Conservation (phyloP, 2,113 vertebrate species). For the Gracilinanus agilis region DNA sequence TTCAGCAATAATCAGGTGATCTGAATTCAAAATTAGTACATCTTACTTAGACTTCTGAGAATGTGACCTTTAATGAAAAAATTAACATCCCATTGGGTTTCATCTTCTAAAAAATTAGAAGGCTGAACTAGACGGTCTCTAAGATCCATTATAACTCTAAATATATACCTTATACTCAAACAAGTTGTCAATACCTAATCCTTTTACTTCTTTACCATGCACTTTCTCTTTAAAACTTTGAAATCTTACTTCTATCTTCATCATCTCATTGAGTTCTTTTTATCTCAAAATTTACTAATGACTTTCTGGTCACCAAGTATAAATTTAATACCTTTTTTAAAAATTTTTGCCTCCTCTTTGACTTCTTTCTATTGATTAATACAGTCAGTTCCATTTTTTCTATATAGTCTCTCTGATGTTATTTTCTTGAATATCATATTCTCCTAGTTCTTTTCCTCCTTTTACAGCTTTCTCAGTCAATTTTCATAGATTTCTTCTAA, state of each 20-base stretch:
- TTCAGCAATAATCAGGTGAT: neutral
- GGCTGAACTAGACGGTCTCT: neutral
- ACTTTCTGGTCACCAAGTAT: neutral
- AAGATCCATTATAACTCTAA: neutral
- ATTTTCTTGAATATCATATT: neutral
- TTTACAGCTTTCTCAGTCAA: neutral
- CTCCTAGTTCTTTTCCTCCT: neutral
- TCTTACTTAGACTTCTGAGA: neutral
- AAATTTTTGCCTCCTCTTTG: neutral
- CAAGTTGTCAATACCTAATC: neutral
- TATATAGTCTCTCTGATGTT: neutral
- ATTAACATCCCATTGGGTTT: neutral
- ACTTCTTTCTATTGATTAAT: neutral
- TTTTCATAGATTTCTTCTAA: neutral
- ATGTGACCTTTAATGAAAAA: neutral
- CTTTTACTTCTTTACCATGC: neutral
- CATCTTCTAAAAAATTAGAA: neutral
- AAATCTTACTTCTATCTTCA: neutral
- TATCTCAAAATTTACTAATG: neutral
- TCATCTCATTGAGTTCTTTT: neutral
- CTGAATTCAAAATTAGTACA: neutral
- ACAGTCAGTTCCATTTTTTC: neutral
- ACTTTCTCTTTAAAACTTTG: neutral
- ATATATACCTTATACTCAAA: neutral
- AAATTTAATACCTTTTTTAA: neutral